These are phyloP conservation scores for Pelagia noctiluca DNA, from an alignment of 30 jellyfish, hydroid and myxozoan genomes.

Conservation along the genomic window DNA sequence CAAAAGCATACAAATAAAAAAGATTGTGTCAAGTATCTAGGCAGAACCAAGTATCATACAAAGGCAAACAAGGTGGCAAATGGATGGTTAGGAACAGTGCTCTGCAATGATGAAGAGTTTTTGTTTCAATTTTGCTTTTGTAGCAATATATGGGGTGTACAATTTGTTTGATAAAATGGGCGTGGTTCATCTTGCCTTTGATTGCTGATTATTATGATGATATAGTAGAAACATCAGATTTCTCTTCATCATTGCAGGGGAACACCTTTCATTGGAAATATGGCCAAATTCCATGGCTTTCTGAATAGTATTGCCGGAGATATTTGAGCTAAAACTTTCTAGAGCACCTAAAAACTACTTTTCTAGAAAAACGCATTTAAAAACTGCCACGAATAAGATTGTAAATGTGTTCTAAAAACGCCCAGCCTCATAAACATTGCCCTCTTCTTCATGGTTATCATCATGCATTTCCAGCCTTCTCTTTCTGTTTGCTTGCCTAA, in stretches of 20 bases:
- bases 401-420: not conserved
- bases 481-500: constrained; percentile 3
- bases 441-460: not conserved
- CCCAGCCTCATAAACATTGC: constrained; percentile 2
- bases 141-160: not conserved
- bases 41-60: not conserved
- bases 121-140: not conserved
- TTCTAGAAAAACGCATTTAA: constrained; percentile 8
- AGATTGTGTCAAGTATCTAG: too few species aligned
- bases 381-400: not conserved
- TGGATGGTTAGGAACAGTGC: not conserved
- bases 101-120: constrained; percentile 16
- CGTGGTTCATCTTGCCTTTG: not conserved
- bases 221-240: not conserved
- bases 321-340: not conserved
- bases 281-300: not conserved
- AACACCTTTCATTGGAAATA: not conserved
- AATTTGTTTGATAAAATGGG: not conserved
- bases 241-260: constrained; percentile 9
- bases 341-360: not conserved
- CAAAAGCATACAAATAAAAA: too few species aligned
- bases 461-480: constrained; percentile 11
- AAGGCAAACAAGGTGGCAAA: constrained; percentile 7
- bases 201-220: not conserved
- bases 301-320: not conserved